Evolutionary conservation across 2,797 vertebrate species (phyloP).

Genomic region (Smutsia temminckii): DNA sequence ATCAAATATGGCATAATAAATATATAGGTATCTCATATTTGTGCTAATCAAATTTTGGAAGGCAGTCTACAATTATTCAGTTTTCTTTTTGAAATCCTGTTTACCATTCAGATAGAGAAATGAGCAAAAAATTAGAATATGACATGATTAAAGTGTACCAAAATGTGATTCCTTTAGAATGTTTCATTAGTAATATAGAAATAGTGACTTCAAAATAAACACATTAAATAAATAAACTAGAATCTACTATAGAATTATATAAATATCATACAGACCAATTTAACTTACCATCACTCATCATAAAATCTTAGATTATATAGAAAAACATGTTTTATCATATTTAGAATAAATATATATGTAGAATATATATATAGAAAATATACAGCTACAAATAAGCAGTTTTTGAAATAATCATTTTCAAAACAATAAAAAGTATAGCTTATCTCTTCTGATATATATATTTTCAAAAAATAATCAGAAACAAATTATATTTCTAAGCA

Average conservation of each 20-base stretch:
- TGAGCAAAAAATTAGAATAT: slow-evolving; percentile 1
- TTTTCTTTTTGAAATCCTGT: not conserved
- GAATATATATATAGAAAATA: not conserved
- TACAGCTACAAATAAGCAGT: not conserved
- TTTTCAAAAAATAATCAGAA: not conserved
- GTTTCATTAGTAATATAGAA: not conserved
- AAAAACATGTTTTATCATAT: not conserved
- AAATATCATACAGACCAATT: not conserved
- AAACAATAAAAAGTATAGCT: not conserved
- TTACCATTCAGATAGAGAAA: not conserved
- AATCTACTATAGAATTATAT: not conserved
- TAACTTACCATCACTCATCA: not conserved
- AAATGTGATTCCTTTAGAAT: not conserved
- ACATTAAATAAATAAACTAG: not conserved
- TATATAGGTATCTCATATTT: not conserved
- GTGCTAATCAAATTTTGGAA: not conserved
- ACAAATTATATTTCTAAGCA: not conserved
- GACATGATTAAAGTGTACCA: not conserved
- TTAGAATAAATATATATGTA: not conserved
- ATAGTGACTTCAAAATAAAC: not conserved
- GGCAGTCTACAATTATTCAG: not conserved
- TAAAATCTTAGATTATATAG: not conserved
- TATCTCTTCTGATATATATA: not conserved
- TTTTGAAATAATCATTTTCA: not conserved
- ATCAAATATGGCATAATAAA: not conserved